Conservation (phyloP, 2,113 vertebrate genomes). For the Ovis aries region DNA sequence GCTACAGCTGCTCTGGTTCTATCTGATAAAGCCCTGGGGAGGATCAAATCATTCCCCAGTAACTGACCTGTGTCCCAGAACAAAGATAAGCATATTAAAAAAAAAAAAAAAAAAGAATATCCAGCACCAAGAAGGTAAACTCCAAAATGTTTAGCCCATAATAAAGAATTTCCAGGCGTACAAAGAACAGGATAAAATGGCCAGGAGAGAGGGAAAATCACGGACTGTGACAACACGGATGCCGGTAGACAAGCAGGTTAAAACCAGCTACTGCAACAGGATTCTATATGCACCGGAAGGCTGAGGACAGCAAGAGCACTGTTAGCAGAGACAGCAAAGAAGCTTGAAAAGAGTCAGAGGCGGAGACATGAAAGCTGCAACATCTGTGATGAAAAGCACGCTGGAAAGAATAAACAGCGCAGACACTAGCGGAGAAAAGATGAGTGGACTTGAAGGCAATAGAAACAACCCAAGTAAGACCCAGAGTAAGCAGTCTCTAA, state of each 20-base stretch:
- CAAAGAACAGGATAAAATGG: neutral
- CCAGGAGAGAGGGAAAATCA: neutral
- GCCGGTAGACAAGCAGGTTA: neutral
- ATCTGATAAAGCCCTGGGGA: neutral
- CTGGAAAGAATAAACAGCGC: neutral
- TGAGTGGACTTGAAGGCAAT: neutral
- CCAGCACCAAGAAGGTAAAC: neutral
- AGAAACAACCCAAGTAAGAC: neutral
- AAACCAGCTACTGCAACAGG: neutral
- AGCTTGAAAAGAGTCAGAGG: neutral
- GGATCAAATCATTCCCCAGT: neutral
- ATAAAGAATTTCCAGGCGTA: neutral
- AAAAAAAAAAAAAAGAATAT: neutral
- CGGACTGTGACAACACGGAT: no score
- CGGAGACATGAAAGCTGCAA: neutral
- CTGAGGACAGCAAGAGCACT: neutral
- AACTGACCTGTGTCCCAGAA: neutral
- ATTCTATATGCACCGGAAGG: neutral
- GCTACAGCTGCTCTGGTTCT: neutral
- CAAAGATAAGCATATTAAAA: neutral
- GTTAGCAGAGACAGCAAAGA: neutral
- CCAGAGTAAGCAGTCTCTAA: neutral
- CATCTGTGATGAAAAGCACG: neutral
- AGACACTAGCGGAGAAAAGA: neutral
- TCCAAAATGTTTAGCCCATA: neutral